Percentiles rank a stretch among this genome's conserved stretches.
Evolutionary conservation across 2,888 invertebrate species (phyloP).

Genomic region (Scrobipalpa costella): DNA sequence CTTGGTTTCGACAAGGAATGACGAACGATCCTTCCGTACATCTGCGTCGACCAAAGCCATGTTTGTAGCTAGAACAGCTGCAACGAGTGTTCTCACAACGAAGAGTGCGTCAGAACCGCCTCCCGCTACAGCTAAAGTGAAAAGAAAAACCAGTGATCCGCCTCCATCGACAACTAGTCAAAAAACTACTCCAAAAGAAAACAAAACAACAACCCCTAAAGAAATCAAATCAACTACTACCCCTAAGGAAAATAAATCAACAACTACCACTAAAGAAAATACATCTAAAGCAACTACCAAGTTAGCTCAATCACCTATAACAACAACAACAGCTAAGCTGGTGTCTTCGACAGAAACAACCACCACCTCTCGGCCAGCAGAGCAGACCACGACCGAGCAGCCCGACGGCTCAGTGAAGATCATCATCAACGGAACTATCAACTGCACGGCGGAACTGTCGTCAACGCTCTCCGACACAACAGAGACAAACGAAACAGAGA

Average conservation of each 20-base stretch:
- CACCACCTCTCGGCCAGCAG: slow-evolving; percentile 20
- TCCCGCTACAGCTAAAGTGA: slow-evolving; percentile 60
- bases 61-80: slow-evolving; percentile 49
- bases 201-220: slow-evolving; percentile 34
- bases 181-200: slow-evolving; percentile 34
- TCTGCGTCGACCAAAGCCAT: slow-evolving; percentile 51
- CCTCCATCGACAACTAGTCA: slow-evolving; percentile 35
- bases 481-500: slow-evolving; percentile 51
- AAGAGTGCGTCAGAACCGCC: slow-evolving; percentile 46
- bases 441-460: slow-evolving; percentile 72
- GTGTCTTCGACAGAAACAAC: slow-evolving; percentile 34
- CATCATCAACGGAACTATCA: slow-evolving; percentile 71
- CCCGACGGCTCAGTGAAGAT: slow-evolving; percentile 65
- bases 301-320: neutral
- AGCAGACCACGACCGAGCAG: slow-evolving; percentile 52
- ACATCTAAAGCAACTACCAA: neutral
- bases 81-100: slow-evolving; percentile 43
- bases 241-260: no score
- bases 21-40: slow-evolving; percentile 57
- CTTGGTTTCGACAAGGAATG: slow-evolving; percentile 47
- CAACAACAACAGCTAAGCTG: slow-evolving; percentile 33
- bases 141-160: slow-evolving; percentile 61
- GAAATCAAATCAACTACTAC: neutral
- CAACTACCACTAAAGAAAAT: neutral
- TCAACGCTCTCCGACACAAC: slow-evolving; percentile 49